phyloP scores from a whole-genome alignment of 2,797 vertebrate genomes.

The Steatocranus sp. region DNA sequence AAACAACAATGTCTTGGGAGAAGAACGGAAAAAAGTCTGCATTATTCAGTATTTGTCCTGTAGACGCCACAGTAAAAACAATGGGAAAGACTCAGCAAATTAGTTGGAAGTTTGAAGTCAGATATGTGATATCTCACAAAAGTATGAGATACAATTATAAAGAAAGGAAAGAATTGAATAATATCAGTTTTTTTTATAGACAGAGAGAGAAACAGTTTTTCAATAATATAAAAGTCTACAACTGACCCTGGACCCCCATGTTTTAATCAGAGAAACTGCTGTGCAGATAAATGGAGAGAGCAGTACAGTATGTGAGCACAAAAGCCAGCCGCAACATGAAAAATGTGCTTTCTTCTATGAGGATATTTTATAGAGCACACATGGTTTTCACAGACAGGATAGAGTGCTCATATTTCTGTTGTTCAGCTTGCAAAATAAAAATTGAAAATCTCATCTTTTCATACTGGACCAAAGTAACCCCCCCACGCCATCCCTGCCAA shows the following conservation, averaged over 20 bases:
- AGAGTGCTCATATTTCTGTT: not conserved
- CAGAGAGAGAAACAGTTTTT: not conserved
- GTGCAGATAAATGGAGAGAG: not conserved
- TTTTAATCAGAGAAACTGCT: not conserved
- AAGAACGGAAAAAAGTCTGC: not conserved
- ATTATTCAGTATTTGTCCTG: slow-evolving; percentile 39
- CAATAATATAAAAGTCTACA: not conserved
- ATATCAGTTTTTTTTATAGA: not conserved
- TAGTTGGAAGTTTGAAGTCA: not conserved
- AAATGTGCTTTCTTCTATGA: not conserved
- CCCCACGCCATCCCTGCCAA: not conserved
- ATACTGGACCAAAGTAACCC: not conserved
- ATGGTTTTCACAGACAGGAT: not conserved
- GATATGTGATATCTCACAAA: not conserved
- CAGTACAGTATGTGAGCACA: not conserved
- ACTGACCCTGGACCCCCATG: not conserved
- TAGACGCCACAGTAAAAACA: slow-evolving; percentile 32
- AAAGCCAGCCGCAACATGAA: not conserved
- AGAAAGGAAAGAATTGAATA: not conserved
- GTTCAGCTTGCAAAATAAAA: not conserved
- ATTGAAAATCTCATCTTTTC: not conserved
- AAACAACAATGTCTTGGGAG: not conserved
- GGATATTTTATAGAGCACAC: not conserved
- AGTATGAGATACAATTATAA: not conserved
- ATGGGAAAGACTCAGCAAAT: not conserved